Evolutionary conservation across 2,797 vertebrate species (phyloP).

Genomic region (Hoplostethus mediterraneus): DNA sequence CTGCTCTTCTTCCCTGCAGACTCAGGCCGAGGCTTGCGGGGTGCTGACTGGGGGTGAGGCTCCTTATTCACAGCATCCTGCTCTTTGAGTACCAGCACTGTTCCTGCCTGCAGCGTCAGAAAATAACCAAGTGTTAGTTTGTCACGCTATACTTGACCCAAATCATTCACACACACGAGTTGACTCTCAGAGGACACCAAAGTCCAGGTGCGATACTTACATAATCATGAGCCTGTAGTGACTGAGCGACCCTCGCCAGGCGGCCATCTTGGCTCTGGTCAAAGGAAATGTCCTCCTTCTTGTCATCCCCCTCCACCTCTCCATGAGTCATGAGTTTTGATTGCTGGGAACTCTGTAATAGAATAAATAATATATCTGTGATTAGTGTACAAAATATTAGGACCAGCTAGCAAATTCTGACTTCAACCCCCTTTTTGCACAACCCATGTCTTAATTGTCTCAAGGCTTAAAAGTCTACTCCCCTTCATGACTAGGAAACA

Average conservation of each 20-base stretch:
- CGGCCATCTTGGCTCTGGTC: conserved; percentile 79
- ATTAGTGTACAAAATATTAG: no score
- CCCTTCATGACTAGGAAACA: no score
- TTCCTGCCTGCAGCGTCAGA: conserved; percentile 77
- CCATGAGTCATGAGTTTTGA: conserved; percentile 78
- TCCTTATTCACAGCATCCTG: conserved; percentile 70
- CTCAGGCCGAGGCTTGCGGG: conserved; percentile 62
- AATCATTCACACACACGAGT: not conserved
- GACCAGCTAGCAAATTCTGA: no score
- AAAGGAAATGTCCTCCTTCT: conserved; percentile 76
- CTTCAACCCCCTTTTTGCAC: no score
- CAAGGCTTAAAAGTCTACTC: no score
- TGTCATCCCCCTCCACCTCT: conserved; percentile 83
- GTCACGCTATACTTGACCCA: not conserved
- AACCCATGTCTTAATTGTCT: no score
- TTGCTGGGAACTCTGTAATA: conserved; percentile 90
- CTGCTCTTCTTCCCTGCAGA: conserved; percentile 67
- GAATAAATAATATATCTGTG: not conserved
- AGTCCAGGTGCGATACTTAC: conserved; percentile 77
- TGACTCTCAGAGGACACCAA: no score
- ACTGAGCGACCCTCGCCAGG: conserved; percentile 85
- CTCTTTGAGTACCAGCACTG: conserved; percentile 81
- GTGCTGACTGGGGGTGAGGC: conserved; percentile 18
- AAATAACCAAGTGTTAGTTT: not conserved
- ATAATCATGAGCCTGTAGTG: conserved; percentile 88